Base-by-base conservation (phyloP, 64 coral and sea anemone genomes). In the Dendrophyllia cribrosa region DNA sequence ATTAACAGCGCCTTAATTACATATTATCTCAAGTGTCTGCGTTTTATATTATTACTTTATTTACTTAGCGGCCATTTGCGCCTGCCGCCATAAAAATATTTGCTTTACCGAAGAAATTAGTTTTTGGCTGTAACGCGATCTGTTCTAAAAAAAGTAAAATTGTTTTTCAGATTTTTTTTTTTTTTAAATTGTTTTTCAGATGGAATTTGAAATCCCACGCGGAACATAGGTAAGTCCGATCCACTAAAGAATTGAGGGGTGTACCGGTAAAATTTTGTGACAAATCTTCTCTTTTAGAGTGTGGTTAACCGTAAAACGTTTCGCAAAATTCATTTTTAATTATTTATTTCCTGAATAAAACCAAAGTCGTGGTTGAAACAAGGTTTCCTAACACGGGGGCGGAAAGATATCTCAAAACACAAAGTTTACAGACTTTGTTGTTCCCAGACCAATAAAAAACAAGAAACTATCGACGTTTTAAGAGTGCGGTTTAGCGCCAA, bases 11-110 rank as follows among this genome's bases (percentile, higher is more conserved):
- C 58, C 15, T 43, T 26, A 43, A 89, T 61, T 83, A 76, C 69
- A 76, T 22, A 58, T 89, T 70, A 89, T 80, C 46, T 70, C 70
- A 16, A 83, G 53, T 89, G 87, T 94, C 82, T 94, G 61, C 20
- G 9, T 82, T 43, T 14, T 82, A 17, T 46, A 64, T 63, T 64
- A 65, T 67, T 68, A 51, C 44, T 84, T 84, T 84, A 45, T 84
- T 84, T 84, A 84, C 80, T 16, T 23, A 84, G 61, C 46, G n/a
- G 80, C 45, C 80, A 84, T 84, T 67, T 67, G 9, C 80, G 22
- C 20, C 47, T 15, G 21, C 60, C 58, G 47, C n/a, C 24, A 15
- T 20, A 78, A 62, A 78, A 89, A 52, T 89, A 52, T 79, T 76
- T 89, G 12, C 88, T 79, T 55, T 76, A 78, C 19, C 53, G 46